These are phyloP conservation scores for Esox lucius DNA, from an alignment of 2,797 vertebrate species.

Conservation along the genomic window DNA sequence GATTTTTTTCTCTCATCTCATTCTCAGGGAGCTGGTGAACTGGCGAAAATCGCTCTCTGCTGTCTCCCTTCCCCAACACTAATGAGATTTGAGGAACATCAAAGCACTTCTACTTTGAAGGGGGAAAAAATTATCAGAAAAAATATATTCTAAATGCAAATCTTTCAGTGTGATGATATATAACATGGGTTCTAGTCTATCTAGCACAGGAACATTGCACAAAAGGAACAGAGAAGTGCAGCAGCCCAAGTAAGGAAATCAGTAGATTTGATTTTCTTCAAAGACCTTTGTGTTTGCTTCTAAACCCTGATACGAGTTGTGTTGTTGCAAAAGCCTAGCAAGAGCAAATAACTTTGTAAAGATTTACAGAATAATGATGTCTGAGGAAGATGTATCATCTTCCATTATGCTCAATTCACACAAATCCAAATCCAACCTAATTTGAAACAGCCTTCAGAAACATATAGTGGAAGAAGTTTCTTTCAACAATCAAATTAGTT, in stretches of 20 bases:
- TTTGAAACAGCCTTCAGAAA: neutral
- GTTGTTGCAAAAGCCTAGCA: slow-evolving; percentile 30
- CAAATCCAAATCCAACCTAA: neutral
- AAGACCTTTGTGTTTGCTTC: slow-evolving; percentile 31
- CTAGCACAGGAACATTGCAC: slow-evolving; percentile 53
- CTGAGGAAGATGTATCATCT: slow-evolving; percentile 11
- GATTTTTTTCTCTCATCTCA: slow-evolving; percentile 64
- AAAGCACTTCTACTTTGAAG: slow-evolving; percentile 70
- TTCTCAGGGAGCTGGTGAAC: slow-evolving; percentile 39
- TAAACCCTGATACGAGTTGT: slow-evolving; percentile 34
- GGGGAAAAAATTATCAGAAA: slow-evolving; percentile 59
- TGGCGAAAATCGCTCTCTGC: slow-evolving; percentile 62
- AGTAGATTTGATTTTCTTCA: slow-evolving; percentile 40
- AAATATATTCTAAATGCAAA: slow-evolving; percentile 73
- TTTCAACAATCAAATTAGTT: neutral
- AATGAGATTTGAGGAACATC: slow-evolving; percentile 80
- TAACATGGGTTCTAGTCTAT: slow-evolving; percentile 54
- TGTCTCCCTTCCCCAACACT: slow-evolving; percentile 50
- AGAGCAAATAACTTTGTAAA: neutral
- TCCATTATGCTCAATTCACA: neutral
- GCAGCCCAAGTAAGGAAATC: slow-evolving; percentile 28
- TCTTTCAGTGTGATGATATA: slow-evolving; percentile 55
- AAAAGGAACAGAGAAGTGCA: slow-evolving; percentile 43
- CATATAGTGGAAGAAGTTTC: neutral
- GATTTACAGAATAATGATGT: neutral